Evolutionary conservation across 64 coral and sea anemone genomes (phyloP), one percentile per base, ranked within the genome.

Genomic region (Actinia equina): DNA sequence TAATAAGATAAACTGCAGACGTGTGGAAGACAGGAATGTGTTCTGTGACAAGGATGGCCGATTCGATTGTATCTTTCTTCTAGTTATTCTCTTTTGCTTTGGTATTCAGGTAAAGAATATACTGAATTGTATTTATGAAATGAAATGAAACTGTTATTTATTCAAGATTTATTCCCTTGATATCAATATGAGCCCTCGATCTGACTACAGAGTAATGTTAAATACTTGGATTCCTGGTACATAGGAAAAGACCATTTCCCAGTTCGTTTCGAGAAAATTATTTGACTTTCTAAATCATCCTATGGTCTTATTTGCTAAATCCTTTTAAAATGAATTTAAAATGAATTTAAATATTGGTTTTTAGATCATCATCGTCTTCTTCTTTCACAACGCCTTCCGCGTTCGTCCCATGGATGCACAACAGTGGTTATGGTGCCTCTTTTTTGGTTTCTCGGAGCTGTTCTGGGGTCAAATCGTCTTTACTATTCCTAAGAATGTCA

Each of bases 391-490:
- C 49, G 88, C 93, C 11, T 99, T 99, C 80, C 97, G 94, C 62
- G 93, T 95, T 15, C 84, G 83, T 46, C 84, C 79, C 53, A 76
- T 99, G 88, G 93, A 95, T 65, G 91, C 84, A 52, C 82, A 99
- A n/a, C 97, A 99, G 86, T 99, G 97, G 97, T 70, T 93, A 86
- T 99, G 97, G 97, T 95, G 97, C 74, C 26, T 99, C 25, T 99
- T 99, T 54, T 92, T 99, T 54, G 97, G 93, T n/a, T 95, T 99
- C 56, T 91, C 93, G 4, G 97, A 95, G 91, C 90, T 99, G 14
- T 77, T 99, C 25, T 91, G 93, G 91, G 97, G 85, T 46, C 97
- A 99, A 77, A 27, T 99, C 77, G 85, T 99, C 37, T 92, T 95
- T 22, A 93, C 97, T 5, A 69, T 99, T 19, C 97, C 97, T 3